A percentile compares a stretch with the other conserved stretches of the same genome.
Conservation (phyloP, 1,140 invertebrate genomes). For the Vanessa atalanta region DNA sequence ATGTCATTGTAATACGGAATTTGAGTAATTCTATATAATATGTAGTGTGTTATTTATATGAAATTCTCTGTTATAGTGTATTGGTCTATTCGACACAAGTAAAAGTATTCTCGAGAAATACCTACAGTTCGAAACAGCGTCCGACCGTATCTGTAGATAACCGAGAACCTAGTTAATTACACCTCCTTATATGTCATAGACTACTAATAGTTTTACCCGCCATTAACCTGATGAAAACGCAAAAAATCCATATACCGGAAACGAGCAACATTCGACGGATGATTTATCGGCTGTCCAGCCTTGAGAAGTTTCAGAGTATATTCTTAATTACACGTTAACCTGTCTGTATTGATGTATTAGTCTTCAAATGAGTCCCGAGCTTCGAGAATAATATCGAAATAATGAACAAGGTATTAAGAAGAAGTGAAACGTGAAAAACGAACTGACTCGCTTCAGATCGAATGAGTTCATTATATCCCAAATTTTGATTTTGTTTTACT, state of each 20-base stretch:
- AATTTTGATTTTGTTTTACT: too few species aligned
- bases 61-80: too few species aligned
- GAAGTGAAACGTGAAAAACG: neutral
- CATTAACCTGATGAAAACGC: neutral
- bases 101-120: too few species aligned
- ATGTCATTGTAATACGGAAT: too few species aligned
- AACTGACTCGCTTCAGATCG: too few species aligned
- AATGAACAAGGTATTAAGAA: neutral
- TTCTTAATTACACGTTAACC: constrained; percentile 14
- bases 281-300: constrained; percentile 6
- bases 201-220: neutral
- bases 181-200: constrained; percentile 1
- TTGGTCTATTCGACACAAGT: too few species aligned
- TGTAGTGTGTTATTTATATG: too few species aligned
- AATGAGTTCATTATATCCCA: too few species aligned
- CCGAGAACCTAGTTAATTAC: neutral
- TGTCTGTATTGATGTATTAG: constrained; percentile 11
- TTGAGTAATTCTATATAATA: too few species aligned
- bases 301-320: neutral
- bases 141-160: neutral
- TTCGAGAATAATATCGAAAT: neutral
- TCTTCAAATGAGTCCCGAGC: neutral
- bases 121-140: too few species aligned
- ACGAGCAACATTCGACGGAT: neutral
- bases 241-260: constrained; percentile 6